Evolutionary conservation across 2,797 vertebrate genomes (phyloP).

Genomic region (Epinephelus malabaricus): DNA sequence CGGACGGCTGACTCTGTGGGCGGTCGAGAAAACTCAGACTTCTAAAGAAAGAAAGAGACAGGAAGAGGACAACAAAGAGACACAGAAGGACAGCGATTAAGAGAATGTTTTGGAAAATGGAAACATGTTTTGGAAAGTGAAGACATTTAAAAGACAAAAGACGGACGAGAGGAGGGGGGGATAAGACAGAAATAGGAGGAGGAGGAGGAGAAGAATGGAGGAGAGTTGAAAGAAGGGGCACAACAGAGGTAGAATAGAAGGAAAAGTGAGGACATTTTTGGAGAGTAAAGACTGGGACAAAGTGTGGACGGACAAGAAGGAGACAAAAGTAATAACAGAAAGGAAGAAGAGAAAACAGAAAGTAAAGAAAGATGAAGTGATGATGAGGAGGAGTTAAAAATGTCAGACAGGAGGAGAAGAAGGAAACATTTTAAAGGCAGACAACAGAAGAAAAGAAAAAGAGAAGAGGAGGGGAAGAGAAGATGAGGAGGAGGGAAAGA

Average conservation of each 20-base stretch:
- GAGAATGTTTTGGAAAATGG: background rate
- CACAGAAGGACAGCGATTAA: background rate
- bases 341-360: background rate
- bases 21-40: background rate
- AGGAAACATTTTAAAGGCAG: too few relatives aligned
- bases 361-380: too few relatives aligned
- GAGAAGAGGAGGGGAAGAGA: too few relatives aligned
- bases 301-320: background rate
- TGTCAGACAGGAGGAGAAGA: too few relatives aligned
- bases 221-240: background rate
- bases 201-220: fast-evolving
- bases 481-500: too few relatives aligned
- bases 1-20: background rate
- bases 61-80: background rate
- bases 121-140: constrained; percentile 6
- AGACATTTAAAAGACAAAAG: background rate
- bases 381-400: too few relatives aligned
- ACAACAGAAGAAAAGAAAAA: too few relatives aligned
- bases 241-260: background rate
- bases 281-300: background rate
- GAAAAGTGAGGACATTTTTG: background rate
- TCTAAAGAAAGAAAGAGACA: background rate
- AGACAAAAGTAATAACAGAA: background rate
- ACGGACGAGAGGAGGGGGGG: too few relatives aligned
- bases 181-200: too few relatives aligned